These are phyloP conservation scores for Syngnathus rostellatus DNA, from an alignment of 2,797 vertebrate species.

Conservation along the genomic window DNA sequence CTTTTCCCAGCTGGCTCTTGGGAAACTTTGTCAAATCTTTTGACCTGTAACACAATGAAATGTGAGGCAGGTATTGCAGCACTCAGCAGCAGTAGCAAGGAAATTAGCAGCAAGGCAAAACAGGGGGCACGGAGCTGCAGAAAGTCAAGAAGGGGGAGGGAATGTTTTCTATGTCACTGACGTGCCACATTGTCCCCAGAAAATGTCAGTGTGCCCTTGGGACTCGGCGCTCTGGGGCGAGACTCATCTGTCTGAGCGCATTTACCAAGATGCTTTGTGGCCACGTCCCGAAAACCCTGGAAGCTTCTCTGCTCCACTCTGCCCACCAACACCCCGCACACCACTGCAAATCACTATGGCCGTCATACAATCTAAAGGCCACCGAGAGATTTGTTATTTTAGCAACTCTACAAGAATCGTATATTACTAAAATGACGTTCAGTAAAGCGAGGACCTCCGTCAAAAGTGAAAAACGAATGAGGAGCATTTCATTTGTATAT, in stretches of 20 bases:
- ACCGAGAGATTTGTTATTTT: background rate
- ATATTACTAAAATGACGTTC: background rate
- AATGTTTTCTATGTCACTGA: conserved; percentile 57
- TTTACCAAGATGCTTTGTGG: conserved; percentile 63
- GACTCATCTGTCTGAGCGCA: conserved; percentile 66
- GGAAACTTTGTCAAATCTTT: conserved; percentile 53
- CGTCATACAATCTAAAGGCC: background rate
- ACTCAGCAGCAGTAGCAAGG: conserved; percentile 29
- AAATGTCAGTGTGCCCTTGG: conserved; percentile 71
- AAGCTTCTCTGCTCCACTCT: conserved; percentile 49
- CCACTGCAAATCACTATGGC: background rate
- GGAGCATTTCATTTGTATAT: background rate
- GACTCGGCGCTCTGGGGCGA: conserved; percentile 55
- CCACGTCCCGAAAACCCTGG: conserved; percentile 52
- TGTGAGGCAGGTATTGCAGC: conserved; percentile 32
- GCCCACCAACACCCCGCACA: conserved; percentile 41
- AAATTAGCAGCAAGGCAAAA: conserved; percentile 32
- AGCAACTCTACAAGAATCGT: background rate
- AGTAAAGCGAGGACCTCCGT: background rate
- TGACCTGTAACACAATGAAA: conserved; percentile 62
- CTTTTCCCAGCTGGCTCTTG: conserved; percentile 25
- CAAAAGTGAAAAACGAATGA: background rate
- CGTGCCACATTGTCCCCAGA: conserved; percentile 63
- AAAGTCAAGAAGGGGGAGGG: conserved; percentile 1
- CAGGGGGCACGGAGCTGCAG: conserved; percentile 15